Conservation (phyloP, 2,888 invertebrate species). For the Lasioglossum malachurum region DNA sequence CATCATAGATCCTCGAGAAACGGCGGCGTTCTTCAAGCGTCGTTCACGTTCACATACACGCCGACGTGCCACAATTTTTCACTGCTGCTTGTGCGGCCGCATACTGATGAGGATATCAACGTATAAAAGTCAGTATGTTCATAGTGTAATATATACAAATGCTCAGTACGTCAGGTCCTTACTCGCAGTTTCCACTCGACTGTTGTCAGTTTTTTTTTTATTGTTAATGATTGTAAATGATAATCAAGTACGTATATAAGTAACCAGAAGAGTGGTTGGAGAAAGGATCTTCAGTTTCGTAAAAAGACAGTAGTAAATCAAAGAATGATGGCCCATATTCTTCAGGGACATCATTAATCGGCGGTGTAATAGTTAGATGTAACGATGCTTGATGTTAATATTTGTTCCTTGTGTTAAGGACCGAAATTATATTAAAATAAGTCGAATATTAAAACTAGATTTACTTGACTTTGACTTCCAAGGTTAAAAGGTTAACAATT, state of each 20-base stretch:
- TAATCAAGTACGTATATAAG: not conserved
- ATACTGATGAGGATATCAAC: not conserved
- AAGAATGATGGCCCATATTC: too few relatives aligned
- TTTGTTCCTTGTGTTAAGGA: too few relatives aligned
- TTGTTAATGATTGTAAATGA: not conserved
- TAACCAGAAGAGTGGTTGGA: too few relatives aligned
- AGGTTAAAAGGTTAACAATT: too few relatives aligned
- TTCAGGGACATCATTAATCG: too few relatives aligned
- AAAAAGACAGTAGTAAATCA: too few relatives aligned
- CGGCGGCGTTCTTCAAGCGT: conserved; percentile 15
- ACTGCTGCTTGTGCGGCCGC: not conserved
- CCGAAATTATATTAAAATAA: too few relatives aligned
- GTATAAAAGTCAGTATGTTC: not conserved
- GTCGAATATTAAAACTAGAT: too few relatives aligned
- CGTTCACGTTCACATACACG: conserved; percentile 27
- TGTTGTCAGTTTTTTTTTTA: not conserved
- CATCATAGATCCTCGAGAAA: conserved; percentile 36
- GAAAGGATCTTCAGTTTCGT: too few relatives aligned
- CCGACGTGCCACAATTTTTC: conserved; percentile 13
- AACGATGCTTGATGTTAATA: too few relatives aligned
- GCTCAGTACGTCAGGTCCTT: not conserved
- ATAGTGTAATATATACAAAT: not conserved
- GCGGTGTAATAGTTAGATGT: too few relatives aligned
- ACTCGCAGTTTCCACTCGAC: not conserved
- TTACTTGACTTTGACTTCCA: too few relatives aligned